Conservation (phyloP, 2,797 vertebrate species). For the Atherinosoma microstoma region DNA sequence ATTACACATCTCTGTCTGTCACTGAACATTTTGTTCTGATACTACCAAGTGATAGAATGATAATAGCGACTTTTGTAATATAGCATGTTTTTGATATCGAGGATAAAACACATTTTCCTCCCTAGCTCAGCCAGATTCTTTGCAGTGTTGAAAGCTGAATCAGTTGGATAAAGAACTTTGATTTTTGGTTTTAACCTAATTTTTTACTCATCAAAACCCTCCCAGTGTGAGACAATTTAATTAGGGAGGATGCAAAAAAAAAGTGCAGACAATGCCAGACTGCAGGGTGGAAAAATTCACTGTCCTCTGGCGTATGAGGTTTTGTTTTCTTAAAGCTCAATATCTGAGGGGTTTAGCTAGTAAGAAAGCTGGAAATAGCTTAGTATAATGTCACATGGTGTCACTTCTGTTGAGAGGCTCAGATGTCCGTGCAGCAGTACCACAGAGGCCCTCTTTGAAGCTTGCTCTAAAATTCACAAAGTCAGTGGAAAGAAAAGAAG, state of each 20-base stretch:
- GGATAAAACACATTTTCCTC: constrained; percentile 25
- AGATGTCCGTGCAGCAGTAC: constrained; percentile 45
- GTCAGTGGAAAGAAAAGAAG: constrained; percentile 45
- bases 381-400: constrained; percentile 39
- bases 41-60: not conserved
- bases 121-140: constrained; percentile 23
- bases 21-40: constrained; percentile 60
- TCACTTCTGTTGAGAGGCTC: constrained; percentile 53
- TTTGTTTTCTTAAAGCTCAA: constrained; percentile 51
- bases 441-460: constrained; percentile 52
- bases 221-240: constrained; percentile 62
- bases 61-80: constrained; percentile 14
- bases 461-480: constrained; percentile 43
- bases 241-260: constrained; percentile 54
- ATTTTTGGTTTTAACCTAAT: constrained; percentile 36
- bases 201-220: constrained; percentile 44
- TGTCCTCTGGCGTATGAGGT: constrained; percentile 16
- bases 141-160: constrained; percentile 25
- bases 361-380: constrained; percentile 45
- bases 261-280: constrained; percentile 33
- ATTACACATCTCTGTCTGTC: constrained; percentile 51
- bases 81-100: constrained; percentile 34
- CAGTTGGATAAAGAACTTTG: constrained; percentile 30
- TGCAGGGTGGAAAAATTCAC: constrained; percentile 31
- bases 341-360: constrained; percentile 37